Conservation (phyloP, 1,140 invertebrate species). For the Archivesica marissinica region DNA sequence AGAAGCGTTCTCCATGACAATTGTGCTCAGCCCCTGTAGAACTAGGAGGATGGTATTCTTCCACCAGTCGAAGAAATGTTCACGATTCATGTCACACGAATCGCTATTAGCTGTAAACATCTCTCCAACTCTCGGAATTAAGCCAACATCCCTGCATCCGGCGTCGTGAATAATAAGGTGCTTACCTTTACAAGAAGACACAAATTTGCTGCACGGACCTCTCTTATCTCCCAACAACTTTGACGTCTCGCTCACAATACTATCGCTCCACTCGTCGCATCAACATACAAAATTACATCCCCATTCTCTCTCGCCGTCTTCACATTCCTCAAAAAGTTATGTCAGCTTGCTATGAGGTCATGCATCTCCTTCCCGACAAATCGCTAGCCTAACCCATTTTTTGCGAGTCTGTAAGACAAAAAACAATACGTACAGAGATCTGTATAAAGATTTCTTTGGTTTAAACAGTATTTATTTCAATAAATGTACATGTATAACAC, state of each 20-base stretch:
- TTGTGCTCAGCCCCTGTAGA: not conserved
- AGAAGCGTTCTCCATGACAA: constrained; percentile 5
- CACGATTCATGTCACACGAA: not conserved
- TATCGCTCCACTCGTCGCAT: not conserved
- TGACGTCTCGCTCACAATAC: not conserved
- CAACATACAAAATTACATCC: not conserved
- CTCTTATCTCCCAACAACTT: not conserved
- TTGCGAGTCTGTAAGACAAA: no score
- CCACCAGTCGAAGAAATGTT: not conserved
- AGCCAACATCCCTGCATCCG: not conserved
- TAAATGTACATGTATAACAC: no score
- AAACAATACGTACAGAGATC: no score
- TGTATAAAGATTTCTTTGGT: no score
- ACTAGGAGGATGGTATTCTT: not conserved
- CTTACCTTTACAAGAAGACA: not conserved
- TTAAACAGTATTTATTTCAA: no score
- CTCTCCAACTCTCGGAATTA: not conserved
- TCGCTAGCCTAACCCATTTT: no score
- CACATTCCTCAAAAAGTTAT: not conserved
- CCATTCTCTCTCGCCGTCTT: no score
- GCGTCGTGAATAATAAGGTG: not conserved
- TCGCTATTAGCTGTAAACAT: not conserved
- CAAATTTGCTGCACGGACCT: not conserved
- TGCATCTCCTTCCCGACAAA: not conserved
- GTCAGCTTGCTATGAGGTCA: not conserved